phyloP scores from a whole-genome alignment of 2,888 invertebrate species.

The Drosophila stalkeri region DNA sequence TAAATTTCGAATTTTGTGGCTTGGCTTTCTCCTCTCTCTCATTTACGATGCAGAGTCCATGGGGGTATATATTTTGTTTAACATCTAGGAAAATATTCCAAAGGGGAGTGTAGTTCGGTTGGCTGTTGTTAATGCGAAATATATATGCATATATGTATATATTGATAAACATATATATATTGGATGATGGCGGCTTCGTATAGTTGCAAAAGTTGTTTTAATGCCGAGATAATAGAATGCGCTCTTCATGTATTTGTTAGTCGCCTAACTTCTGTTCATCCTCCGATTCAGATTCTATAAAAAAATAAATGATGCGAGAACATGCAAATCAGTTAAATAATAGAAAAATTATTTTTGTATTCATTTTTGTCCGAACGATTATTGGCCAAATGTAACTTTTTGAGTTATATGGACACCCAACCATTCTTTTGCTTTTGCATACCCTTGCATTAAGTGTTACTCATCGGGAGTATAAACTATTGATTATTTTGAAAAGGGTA shows the following conservation, averaged over 20 bases:
- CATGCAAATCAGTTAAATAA: background rate
- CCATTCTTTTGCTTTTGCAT: conserved; percentile 69
- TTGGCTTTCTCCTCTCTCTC: conserved; percentile 42
- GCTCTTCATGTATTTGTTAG: conserved; percentile 56
- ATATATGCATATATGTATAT: conserved; percentile 19
- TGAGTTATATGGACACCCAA: conserved; percentile 80
- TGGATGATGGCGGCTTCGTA: conserved; percentile 26
- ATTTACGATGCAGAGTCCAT: conserved; percentile 34
- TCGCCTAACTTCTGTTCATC: conserved; percentile 84
- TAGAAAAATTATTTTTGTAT: background rate
- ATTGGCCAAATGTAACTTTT: conserved; percentile 78
- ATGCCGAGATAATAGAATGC: conserved; percentile 25
- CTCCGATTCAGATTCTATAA: conserved; percentile 85
- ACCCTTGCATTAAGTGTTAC: conserved; percentile 6
- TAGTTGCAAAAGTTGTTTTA: conserved; percentile 13
- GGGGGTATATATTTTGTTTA: conserved; percentile 30
- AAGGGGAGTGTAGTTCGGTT: conserved; percentile 66
- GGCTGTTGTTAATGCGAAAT: conserved; percentile 57
- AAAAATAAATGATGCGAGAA: background rate
- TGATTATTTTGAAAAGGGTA: conserved; percentile 4
- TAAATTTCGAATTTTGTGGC: conserved; percentile 60
- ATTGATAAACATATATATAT: conserved; percentile 19
- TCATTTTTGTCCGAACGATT: conserved; percentile 62
- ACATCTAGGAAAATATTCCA: conserved; percentile 55
- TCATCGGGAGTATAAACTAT: conserved; percentile 16